Conservation (phyloP, 2,113 vertebrate genomes). For the Brachypteracias leptosomus region DNA sequence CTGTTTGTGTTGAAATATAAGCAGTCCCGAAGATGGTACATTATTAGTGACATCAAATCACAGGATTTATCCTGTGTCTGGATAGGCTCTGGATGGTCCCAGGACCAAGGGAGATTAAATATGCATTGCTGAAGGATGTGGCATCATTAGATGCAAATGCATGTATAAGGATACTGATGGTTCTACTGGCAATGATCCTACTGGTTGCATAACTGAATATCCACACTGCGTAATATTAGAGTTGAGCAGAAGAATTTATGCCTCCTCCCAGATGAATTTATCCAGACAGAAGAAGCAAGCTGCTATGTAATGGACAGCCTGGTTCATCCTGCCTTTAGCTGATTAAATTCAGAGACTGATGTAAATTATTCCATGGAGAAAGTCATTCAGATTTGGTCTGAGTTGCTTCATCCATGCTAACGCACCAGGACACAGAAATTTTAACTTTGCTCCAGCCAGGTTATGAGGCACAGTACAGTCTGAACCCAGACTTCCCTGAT, state of each 20-base stretch:
- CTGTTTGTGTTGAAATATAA: background rate
- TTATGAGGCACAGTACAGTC: background rate
- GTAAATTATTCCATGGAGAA: slow-evolving; percentile 37
- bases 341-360: slow-evolving; percentile 15
- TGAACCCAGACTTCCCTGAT: background rate
- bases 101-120: background rate
- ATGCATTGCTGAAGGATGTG: background rate
- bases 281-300: slow-evolving; percentile 25
- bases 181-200: slow-evolving; percentile 19
- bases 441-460: background rate
- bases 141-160: background rate
- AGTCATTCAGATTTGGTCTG: background rate
- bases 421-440: background rate
- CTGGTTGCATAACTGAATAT: slow-evolving; percentile 21
- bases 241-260: slow-evolving; percentile 40
- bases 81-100: no score
- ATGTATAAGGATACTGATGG: background rate
- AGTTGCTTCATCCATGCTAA: slow-evolving; percentile 4
- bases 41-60: background rate
- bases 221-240: slow-evolving; percentile 7
- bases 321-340: slow-evolving; percentile 23
- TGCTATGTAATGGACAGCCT: background rate
- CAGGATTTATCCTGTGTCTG: background rate
- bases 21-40: background rate
- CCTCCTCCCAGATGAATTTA: slow-evolving; percentile 36